Base-by-base conservation (phyloP, 1,140 invertebrate genomes). In the Drosophila carrolli region DNA sequence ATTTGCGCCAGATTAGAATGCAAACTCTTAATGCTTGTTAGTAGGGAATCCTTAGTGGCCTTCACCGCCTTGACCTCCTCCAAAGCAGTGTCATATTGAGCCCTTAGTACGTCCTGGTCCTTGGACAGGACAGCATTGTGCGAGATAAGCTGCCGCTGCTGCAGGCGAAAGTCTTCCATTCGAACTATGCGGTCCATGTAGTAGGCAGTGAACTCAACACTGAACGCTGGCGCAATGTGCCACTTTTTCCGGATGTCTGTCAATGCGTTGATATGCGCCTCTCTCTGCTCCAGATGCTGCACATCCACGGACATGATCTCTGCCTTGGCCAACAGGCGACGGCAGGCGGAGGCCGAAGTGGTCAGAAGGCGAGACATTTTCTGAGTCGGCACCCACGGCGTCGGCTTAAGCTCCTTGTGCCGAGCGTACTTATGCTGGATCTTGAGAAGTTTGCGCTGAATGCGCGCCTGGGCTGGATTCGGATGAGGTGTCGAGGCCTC, bases 201-300 rank as follows among this genome's bases (percentile, higher is more conserved):
- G 92, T 99, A 99, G 10, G 96, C 97, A 43, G 98, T 96, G 92
- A 98, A 99, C 92, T 99, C 98, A 0, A 98, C 96, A 56, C 96
- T 98, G 77, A 96, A 97, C 0, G 98, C 97, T 0, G 98, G 97
- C 4, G 97, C 95, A 54, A 98, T 96, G 91, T 98, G 97, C 96
- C 98, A 98, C 81, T 98, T 98, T 84, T 97, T 98, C 7, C 96
- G 94, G 7, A 98, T 95, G 84, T 98, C 97, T 1, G 95, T 95
- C 4, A 98, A 91, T 4, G 96, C 95, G 40, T 96, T 95, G 55
- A 96, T 93, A 93, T 97, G 96, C 13, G 96, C 95, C 88, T 97
- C 96, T 82, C 97, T 95, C 66, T 96, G 95, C 92, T 97, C 97
- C 47, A 97, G 90, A 1, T 95, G 95, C 47, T 94, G 94, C 5